These are phyloP conservation scores for Sinocyclocheilus maitianheensis DNA, from an alignment of 2,113 vertebrate genomes.

Conservation along the genomic window DNA sequence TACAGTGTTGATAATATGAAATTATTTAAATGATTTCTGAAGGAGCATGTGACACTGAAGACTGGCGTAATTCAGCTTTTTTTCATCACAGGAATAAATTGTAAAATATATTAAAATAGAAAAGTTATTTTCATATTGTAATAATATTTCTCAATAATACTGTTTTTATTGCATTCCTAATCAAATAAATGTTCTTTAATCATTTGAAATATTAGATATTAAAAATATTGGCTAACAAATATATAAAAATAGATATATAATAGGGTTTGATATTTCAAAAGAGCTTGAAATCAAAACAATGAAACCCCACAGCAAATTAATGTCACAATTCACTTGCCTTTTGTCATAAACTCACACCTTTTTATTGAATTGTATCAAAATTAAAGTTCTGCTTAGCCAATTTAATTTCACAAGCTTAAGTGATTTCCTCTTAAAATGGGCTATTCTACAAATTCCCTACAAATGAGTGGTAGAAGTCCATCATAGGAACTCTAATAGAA, in stretches of 20 bases:
- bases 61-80: too few relatives aligned
- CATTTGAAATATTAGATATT: too few relatives aligned
- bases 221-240: too few relatives aligned
- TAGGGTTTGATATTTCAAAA: background rate
- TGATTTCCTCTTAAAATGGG: constrained; percentile 49
- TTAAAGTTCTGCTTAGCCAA: constrained; percentile 53
- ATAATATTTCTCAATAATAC: background rate
- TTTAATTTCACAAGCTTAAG: constrained; percentile 53
- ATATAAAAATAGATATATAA: background rate
- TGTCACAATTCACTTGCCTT: constrained; percentile 8
- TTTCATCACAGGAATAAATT: too few relatives aligned
- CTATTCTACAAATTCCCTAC: constrained; percentile 58
- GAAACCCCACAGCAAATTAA: background rate
- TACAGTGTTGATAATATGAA: background rate
- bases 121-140: background rate
- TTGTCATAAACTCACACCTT: constrained; percentile 51
- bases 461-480: constrained; percentile 59
- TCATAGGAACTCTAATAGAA: constrained; percentile 55
- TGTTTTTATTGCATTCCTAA: background rate
- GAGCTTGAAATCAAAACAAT: background rate
- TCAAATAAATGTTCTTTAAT: background rate
- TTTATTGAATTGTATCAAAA: constrained; percentile 49
- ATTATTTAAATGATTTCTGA: background rate
- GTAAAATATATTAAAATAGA: background rate
- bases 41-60: background rate